Conservation (phyloP, 2,888 invertebrate species). For the Ceramica pisi region DNA sequence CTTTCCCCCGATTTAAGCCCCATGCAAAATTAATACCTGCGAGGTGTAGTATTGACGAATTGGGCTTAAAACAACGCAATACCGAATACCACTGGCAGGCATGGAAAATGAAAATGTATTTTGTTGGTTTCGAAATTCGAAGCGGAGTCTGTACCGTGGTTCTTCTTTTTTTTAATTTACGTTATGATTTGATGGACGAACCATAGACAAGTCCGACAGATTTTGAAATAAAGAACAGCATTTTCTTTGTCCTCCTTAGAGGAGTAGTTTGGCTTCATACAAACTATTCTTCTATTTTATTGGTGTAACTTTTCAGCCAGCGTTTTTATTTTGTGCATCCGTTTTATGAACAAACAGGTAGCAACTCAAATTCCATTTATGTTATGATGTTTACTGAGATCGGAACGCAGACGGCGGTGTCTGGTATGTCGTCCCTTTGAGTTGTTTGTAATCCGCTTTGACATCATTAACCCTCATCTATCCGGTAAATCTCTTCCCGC, state of each 20-base stretch:
- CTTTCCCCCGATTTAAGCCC: conserved; percentile 17
- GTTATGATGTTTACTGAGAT: conserved; percentile 14
- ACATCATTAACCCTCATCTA: conserved; percentile 23
- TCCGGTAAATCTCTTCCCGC: background rate
- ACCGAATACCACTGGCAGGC: conserved; percentile 5
- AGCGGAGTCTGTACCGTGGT: too few relatives aligned
- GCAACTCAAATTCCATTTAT: conserved; percentile 9
- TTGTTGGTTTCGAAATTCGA: conserved; percentile 24
- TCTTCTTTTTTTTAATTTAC: background rate
- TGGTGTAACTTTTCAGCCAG: background rate
- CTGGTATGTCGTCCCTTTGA: conserved; percentile 26
- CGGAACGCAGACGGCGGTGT: conserved; percentile 40
- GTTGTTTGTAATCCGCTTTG: conserved; percentile 24
- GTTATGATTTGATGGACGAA: background rate
- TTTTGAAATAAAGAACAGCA: background rate
- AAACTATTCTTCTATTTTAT: too few relatives aligned
- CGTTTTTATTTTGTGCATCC: background rate
- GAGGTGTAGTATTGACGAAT: conserved; percentile 48
- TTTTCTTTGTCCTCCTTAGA: too few relatives aligned
- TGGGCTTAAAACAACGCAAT: conserved; percentile 22
- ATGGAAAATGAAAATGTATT: background rate
- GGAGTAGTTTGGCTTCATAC: too few relatives aligned
- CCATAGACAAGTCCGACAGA: background rate
- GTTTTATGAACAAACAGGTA: background rate
- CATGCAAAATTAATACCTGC: conserved; percentile 46